A percentile compares a stretch with the other conserved stretches of the same genome.
Conservation (phyloP, 2,888 invertebrate genomes). For the Polydrusus tereticollis region DNA sequence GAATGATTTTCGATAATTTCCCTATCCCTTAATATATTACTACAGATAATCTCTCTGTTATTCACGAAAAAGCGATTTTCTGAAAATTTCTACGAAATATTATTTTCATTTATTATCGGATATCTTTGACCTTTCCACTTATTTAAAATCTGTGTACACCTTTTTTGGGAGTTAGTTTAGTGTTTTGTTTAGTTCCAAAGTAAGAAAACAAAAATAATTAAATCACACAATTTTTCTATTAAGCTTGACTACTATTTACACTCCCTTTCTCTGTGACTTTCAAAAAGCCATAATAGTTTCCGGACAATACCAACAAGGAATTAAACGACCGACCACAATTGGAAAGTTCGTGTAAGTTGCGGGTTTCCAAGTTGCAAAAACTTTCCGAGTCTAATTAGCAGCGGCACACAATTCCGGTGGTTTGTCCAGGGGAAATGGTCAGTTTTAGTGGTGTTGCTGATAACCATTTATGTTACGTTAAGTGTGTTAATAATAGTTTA, state of each 20-base stretch:
- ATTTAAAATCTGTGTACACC: too few species aligned
- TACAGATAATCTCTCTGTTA: too few species aligned
- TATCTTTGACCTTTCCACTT: too few species aligned
- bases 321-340: constrained; percentile 22
- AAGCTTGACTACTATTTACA: neutral
- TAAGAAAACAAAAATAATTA: too few species aligned
- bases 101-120: too few species aligned
- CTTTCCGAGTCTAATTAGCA: constrained; percentile 28
- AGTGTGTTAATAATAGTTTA: neutral
- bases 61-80: too few species aligned
- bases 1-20: too few species aligned
- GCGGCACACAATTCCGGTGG: constrained; percentile 26
- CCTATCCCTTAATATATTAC: too few species aligned
- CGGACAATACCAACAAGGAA: neutral
- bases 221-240: too few species aligned
- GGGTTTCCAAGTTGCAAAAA: constrained; percentile 22
- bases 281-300: neutral
- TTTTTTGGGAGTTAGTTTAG: too few species aligned
- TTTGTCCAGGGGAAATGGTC: constrained; percentile 11
- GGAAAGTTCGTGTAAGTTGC: constrained; percentile 7
- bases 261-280: neutral
- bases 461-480: neutral
- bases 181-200: too few species aligned
- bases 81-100: too few species aligned
- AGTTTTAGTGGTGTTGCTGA: neutral